These are phyloP conservation scores for Pseudolaguvia tuberculata DNA, from an alignment of 2,113 vertebrate genomes.

Conservation along the genomic window DNA sequence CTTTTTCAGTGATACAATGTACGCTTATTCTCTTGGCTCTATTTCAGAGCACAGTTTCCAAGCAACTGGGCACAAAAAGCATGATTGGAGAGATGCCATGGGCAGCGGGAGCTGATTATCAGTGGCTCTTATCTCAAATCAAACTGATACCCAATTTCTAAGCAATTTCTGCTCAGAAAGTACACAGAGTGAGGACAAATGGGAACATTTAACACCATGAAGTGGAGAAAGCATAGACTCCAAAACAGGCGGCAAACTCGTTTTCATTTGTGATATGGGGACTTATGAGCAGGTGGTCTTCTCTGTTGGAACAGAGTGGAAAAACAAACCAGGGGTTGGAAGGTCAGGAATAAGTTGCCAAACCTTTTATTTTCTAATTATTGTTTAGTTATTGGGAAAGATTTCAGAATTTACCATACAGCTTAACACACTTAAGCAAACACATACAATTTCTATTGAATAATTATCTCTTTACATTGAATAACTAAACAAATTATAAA, in stretches of 20 bases:
- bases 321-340: conserved; percentile 28
- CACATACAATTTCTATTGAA: not conserved
- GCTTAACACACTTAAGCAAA: not conserved
- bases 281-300: conserved; percentile 24
- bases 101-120: conserved; percentile 38
- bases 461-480: not conserved
- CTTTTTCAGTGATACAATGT: conserved; percentile 33
- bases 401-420: not conserved
- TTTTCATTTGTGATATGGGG: conserved; percentile 34
- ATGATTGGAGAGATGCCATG: conserved; percentile 43
- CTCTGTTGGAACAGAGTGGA: not conserved
- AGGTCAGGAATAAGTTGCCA: not conserved
- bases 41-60: conserved; percentile 43
- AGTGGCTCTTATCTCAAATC: conserved; percentile 39
- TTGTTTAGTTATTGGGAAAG: conserved; percentile 4
- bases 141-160: conserved; percentile 42
- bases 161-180: conserved; percentile 34
- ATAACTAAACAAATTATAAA: no score
- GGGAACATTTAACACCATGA: conserved; percentile 37
- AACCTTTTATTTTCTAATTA: conserved; percentile 29
- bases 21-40: conserved; percentile 30
- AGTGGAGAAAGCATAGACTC: conserved; percentile 10
- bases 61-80: conserved; percentile 47
- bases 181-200: conserved; percentile 35
- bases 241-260: conserved; percentile 9